A percentile compares a stretch with the other conserved stretches of the same genome.
phyloP scores from a whole-genome alignment of 2,888 invertebrate genomes.

The Malacosoma neustria region DNA sequence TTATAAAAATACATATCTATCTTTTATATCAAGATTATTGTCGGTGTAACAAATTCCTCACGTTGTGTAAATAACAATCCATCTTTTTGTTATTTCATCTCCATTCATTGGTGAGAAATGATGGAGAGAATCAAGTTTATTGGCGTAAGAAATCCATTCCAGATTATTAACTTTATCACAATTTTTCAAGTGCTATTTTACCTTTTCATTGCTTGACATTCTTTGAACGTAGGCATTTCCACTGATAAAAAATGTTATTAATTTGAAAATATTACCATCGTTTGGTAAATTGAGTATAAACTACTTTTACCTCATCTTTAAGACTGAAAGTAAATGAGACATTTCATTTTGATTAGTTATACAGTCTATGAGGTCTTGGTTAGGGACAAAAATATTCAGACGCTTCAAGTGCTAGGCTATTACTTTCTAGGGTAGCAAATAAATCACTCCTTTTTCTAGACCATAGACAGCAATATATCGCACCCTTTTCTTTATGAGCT shows the following conservation, averaged over 20 bases:
- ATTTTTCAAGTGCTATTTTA: constrained; percentile 24
- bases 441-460: too few relatives aligned
- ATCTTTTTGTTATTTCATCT: constrained; percentile 34
- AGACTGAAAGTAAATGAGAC: not conserved
- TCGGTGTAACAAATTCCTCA: constrained; percentile 34
- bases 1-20: too few relatives aligned
- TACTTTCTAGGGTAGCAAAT: too few relatives aligned
- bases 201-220: constrained; percentile 16
- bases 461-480: too few relatives aligned
- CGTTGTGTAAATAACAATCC: constrained; percentile 41
- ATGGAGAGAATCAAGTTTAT: constrained; percentile 32
- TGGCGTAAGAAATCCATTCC: constrained; percentile 39
- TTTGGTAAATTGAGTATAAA: not conserved
- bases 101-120: constrained; percentile 36
- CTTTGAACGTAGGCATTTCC: constrained; percentile 4
- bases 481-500: too few relatives aligned
- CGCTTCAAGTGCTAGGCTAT: too few relatives aligned
- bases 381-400: too few relatives aligned
- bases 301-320: too few relatives aligned
- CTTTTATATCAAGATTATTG: too few relatives aligned
- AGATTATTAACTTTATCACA: constrained; percentile 43
- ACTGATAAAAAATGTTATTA: not conserved
- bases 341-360: not conserved
- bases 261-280: not conserved
- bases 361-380: too few relatives aligned